A percentile compares a stretch with the other conserved stretches of the same genome.
phyloP scores from a whole-genome alignment of 1,140 invertebrate species.

The Diabrotica virgifera region DNA sequence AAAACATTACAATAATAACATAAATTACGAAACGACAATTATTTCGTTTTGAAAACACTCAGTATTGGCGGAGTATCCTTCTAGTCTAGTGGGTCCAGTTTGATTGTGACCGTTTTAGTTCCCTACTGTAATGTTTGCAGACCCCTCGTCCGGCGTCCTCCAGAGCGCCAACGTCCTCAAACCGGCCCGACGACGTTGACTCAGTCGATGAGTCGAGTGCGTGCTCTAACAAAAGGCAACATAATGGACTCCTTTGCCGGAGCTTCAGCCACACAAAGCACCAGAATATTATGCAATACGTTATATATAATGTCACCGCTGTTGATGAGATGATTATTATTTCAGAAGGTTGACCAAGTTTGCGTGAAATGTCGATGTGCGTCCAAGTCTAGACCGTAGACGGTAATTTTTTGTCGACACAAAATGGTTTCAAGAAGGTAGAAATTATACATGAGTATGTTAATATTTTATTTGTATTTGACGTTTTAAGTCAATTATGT shows the following conservation, averaged over 20 bases:
- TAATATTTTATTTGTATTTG: not conserved
- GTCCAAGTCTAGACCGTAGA: not conserved
- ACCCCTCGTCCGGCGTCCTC: conserved; percentile 31
- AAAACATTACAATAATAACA: too few species aligned
- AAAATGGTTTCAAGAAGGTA: not conserved
- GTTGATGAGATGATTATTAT: conserved; percentile 1
- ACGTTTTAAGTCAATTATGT: not conserved
- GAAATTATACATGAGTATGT: not conserved
- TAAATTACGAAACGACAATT: too few species aligned
- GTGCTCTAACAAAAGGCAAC: conserved; percentile 43
- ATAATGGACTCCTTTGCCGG: conserved; percentile 24
- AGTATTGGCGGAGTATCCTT: not conserved
- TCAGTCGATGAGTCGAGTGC: conserved; percentile 42
- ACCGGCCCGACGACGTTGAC: conserved; percentile 39
- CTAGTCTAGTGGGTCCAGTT: conserved; percentile 22
- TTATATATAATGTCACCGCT: not conserved
- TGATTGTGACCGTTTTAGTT: conserved; percentile 37
- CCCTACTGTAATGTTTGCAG: conserved; percentile 37
- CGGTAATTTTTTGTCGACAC: too few species aligned
- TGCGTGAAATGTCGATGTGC: not conserved
- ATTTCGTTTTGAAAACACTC: too few species aligned
- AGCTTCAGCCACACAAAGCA: not conserved
- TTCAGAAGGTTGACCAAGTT: not conserved
- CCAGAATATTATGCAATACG: not conserved
- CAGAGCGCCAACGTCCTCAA: conserved; percentile 15